Evolutionary conservation across 2,888 invertebrate genomes (phyloP).

Genomic region (Ennomos fuscantarius): DNA sequence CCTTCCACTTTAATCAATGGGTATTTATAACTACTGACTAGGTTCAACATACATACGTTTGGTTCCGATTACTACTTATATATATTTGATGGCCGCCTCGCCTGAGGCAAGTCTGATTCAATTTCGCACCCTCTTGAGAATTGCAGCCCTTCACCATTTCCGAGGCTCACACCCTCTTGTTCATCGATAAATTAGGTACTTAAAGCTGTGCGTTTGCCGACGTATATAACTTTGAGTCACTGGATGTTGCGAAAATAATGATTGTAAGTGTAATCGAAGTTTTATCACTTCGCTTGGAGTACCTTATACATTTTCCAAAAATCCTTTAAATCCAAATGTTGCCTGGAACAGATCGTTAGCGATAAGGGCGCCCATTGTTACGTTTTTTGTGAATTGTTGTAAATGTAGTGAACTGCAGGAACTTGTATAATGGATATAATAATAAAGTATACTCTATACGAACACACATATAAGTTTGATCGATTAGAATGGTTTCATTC

Average conservation of each 20-base stretch:
- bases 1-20: constrained; percentile 45
- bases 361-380: too few species aligned
- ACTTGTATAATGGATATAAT: too few species aligned
- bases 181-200: constrained; percentile 16
- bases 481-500: too few species aligned
- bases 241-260: background rate
- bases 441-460: too few species aligned
- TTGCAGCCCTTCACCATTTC: constrained; percentile 19
- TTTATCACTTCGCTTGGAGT: too few species aligned
- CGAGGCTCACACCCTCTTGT: constrained; percentile 16
- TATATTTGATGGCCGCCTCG: background rate
- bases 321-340: too few species aligned
- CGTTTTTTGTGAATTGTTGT: too few species aligned
- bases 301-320: too few species aligned
- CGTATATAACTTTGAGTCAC: background rate
- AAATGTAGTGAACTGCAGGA: too few species aligned
- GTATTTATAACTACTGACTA: constrained; percentile 38
- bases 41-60: constrained; percentile 1
- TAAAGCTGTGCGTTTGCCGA: constrained; percentile 6
- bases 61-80: background rate
- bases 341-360: too few species aligned
- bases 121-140: constrained; percentile 22
- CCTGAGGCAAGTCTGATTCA: constrained; percentile 23
- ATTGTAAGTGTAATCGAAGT: too few species aligned
- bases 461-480: too few species aligned